Base-by-base conservation (phyloP, 2,888 invertebrate genomes). In the Leptopterna dolabrata region DNA sequence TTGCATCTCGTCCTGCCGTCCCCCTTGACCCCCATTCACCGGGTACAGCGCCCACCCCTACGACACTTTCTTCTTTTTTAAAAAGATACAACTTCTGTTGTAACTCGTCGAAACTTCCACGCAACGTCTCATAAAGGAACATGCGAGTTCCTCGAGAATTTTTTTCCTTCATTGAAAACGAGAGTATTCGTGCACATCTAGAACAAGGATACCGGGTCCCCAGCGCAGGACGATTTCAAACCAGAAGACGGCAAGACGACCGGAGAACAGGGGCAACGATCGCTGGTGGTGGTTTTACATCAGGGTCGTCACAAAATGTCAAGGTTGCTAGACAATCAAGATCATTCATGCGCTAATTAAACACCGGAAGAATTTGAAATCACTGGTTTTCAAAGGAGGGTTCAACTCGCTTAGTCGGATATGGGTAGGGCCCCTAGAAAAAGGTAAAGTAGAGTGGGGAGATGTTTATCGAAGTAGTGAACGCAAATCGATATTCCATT, bases 1-100 rank as follows among this genome's bases (percentile, higher is more conserved):
- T 41, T 73, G 73, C 73, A 73, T 73, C 73, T 73, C 73, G 73
- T 73, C 73, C 41, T 30, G 73, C 36, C 36, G 73, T 83, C 83
- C 63, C 83, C 83, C 83, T 83, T 83, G 83, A 83, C 83, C 83
- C 83, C 83, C 83, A 83, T 83, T 70, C 83, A 70, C 45, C 14
- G 45, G 71, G 41, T 29, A 55, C 83, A n/a, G 70, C 24, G 30
- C 82, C 24, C n/a, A n/a, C 27, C 27, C 81, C 30, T 45, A 81
- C 30, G 81, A 81, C 51, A 81, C 81, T 81, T 81, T 81, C 81
- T 81, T 81, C 81, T 29, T 29, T 29, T 13, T 14, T 27, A 81
- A 55, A 51, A 19, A 29, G 19, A 70, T 13, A 19, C 7, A 70
- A 70, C 3, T 6, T 27, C 2, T 70, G 70, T 70, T 70, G 70